Evolutionary conservation across 1,140 invertebrate species (phyloP).

Genomic region (Sweltsa coloradensis): DNA sequence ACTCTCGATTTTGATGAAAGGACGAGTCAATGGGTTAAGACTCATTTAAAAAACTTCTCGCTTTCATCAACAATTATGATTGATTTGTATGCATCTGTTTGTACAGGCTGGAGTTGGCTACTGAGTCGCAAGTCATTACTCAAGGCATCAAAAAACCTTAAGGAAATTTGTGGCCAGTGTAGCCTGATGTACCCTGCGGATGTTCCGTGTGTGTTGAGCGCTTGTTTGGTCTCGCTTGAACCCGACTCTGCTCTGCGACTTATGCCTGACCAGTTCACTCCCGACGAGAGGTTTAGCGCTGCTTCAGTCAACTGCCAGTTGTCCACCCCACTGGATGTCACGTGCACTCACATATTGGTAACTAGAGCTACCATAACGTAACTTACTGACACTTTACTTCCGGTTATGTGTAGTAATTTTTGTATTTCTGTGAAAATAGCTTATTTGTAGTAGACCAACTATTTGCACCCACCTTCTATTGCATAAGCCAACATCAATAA

Average conservation of each 20-base stretch:
- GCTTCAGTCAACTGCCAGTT: conserved; percentile 71
- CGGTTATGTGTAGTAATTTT: too few relatives aligned
- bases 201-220: conserved; percentile 84
- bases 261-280: conserved; percentile 89
- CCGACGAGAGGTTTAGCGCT: conserved; percentile 81
- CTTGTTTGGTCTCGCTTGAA: conserved; percentile 93
- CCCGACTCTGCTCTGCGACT: conserved; percentile 85
- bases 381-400: too few relatives aligned
- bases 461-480: too few relatives aligned
- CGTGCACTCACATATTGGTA: conserved; percentile 94
- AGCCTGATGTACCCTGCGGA: conserved; percentile 63
- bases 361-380: too few relatives aligned
- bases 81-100: conserved; percentile 10
- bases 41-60: too few relatives aligned
- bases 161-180: conserved; percentile 86
- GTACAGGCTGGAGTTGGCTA: conserved; percentile 78
- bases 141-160: conserved; percentile 74
- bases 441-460: too few relatives aligned
- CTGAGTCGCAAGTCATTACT: conserved; percentile 82
- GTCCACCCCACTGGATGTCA: conserved; percentile 86
- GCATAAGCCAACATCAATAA: too few relatives aligned
- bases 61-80: background rate
- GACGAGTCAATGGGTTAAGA: too few relatives aligned
- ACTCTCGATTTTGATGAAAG: too few relatives aligned
- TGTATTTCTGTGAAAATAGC: too few relatives aligned